A percentile compares a stretch with the other conserved stretches of the same genome.
Evolutionary conservation across 2,797 vertebrate genomes (phyloP).

Genomic region (Emydoidea blandingii): DNA sequence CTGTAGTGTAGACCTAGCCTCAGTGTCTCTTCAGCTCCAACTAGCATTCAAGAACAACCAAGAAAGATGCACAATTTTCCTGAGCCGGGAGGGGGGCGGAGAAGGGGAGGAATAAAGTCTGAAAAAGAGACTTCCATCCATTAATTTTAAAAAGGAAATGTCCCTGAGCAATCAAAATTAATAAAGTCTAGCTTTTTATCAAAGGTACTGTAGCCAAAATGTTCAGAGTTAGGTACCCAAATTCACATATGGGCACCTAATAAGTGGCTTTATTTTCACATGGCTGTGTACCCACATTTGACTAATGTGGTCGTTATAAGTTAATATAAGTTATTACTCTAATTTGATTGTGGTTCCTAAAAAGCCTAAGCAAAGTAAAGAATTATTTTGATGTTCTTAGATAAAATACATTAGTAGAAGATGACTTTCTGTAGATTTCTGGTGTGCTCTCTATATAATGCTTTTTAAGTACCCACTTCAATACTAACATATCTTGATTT

Average conservation of each 20-base stretch:
- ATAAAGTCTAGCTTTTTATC: background rate
- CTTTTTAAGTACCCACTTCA: background rate
- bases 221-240: background rate
- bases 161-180: background rate
- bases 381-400: background rate
- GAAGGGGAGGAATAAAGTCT: background rate
- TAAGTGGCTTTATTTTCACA: slow-evolving; percentile 25
- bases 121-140: background rate
- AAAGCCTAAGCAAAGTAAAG: background rate
- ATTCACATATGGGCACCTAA: slow-evolving; percentile 9
- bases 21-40: background rate
- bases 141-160: fast-evolving
- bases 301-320: slow-evolving; percentile 13
- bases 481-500: background rate
- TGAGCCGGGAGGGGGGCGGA: fast-evolving
- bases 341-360: slow-evolving; percentile 18
- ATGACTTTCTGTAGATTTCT: background rate
- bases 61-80: background rate
- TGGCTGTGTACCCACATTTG: background rate
- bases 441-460: too few relatives aligned
- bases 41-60: background rate
- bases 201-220: background rate
- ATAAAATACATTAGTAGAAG: background rate
- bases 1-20: too few relatives aligned
- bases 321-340: slow-evolving; percentile 28